Conservation (phyloP, 2,888 invertebrate species). For the Polia nebulosa region DNA sequence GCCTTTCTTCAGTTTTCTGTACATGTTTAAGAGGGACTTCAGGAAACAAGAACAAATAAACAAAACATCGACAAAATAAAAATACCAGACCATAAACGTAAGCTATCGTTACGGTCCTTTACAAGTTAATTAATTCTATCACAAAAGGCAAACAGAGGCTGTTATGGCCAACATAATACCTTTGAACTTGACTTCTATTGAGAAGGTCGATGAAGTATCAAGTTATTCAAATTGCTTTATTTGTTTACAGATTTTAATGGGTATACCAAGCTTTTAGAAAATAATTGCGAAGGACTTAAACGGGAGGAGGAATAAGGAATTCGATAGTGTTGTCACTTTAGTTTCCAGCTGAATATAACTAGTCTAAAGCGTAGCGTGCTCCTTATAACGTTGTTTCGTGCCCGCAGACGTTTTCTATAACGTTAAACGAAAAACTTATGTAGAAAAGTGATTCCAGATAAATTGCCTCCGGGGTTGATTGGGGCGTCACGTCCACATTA, state of each 20-base stretch:
- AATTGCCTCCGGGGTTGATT: not conserved
- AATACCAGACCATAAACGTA: not conserved
- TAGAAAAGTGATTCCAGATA: not conserved
- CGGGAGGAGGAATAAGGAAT: not conserved
- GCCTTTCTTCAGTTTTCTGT: not conserved
- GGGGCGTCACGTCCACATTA: not conserved
- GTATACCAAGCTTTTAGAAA: not conserved
- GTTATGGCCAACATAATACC: conserved; percentile 40
- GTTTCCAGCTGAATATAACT: conserved; percentile 13
- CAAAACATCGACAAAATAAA: conserved; percentile 1
- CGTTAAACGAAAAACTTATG: conserved; percentile 14
- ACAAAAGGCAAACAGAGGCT: conserved; percentile 29
- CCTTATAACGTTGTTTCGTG: conserved; percentile 4
- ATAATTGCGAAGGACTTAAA: not conserved
- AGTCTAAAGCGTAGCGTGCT: not conserved
- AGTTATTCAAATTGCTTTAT: conserved; percentile 7
- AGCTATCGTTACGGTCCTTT: conserved; percentile 17
- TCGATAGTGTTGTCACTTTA: conserved; percentile 2
- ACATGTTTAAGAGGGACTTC: not conserved
- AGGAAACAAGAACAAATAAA: conserved; percentile 9
- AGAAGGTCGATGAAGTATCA: conserved; percentile 40
- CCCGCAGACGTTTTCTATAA: conserved; percentile 6
- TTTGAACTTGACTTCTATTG: conserved; percentile 56
- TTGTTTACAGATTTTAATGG: not conserved
- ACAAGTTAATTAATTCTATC: conserved; percentile 25